phyloP scores from a whole-genome alignment of 1,140 invertebrate species.

The Zophobas morio region DNA sequence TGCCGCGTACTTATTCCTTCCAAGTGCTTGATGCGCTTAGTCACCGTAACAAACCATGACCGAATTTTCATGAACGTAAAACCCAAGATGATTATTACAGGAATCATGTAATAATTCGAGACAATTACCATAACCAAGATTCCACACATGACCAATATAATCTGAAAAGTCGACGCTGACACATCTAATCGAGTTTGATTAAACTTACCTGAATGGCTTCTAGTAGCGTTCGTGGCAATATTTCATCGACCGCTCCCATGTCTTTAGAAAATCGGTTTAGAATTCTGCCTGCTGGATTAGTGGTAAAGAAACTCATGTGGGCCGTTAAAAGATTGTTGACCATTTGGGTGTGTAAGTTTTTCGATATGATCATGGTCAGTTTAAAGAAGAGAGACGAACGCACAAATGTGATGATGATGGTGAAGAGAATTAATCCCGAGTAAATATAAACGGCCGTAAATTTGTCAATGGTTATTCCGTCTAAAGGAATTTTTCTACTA shows the following conservation, averaged over 20 bases:
- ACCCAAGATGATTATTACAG: constrained; percentile 71
- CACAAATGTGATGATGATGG: constrained; percentile 64
- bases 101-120: constrained; percentile 80
- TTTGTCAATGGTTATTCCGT: not conserved
- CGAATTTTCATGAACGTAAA: constrained; percentile 70
- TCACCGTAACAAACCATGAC: constrained; percentile 73
- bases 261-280: constrained; percentile 76
- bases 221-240: constrained; percentile 81
- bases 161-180: constrained; percentile 56
- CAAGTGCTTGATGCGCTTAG: constrained; percentile 72
- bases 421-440: constrained; percentile 41
- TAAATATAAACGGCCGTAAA: constrained; percentile 6
- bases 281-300: constrained; percentile 79
- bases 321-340: constrained; percentile 85
- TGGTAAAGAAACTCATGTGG: constrained; percentile 91
- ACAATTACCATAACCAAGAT: constrained; percentile 78
- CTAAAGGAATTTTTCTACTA: too few species aligned
- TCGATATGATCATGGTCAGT: constrained; percentile 74
- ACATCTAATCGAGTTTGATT: too few species aligned
- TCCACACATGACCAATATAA: constrained; percentile 72
- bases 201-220: constrained; percentile 71
- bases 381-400: constrained; percentile 71
- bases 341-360: constrained; percentile 84
- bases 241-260: constrained; percentile 86
- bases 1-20: constrained; percentile 68